These are phyloP conservation scores for Lordiphosa stackelbergi DNA, from an alignment of 1,140 invertebrate species.

Conservation along the genomic window DNA sequence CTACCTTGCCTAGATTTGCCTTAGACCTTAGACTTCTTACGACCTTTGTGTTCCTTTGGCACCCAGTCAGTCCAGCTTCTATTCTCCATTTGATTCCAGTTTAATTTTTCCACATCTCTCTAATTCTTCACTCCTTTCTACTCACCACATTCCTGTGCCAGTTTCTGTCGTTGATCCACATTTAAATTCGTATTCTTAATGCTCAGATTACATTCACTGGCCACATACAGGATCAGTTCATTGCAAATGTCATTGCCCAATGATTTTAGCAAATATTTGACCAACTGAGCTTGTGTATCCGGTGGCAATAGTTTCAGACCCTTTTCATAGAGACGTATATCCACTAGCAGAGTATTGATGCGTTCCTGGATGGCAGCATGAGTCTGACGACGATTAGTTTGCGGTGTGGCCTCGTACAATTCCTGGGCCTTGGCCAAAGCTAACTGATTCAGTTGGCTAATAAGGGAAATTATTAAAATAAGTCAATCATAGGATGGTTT, in stretches of 20 bases:
- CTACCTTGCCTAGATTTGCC: too few species aligned
- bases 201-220: conserved; percentile 82
- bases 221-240: conserved; percentile 85
- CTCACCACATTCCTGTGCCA: conserved; percentile 80
- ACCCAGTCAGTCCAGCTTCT: too few species aligned
- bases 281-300: conserved; percentile 82
- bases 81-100: too few species aligned
- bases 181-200: conserved; percentile 80
- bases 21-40: too few species aligned
- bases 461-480: background rate
- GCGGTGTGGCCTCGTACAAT: conserved; percentile 84
- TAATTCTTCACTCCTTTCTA: too few species aligned
- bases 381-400: conserved; percentile 85
- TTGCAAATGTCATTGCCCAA: conserved; percentile 90
- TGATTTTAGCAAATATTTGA: conserved; percentile 90
- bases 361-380: conserved; percentile 89
- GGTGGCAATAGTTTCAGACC: conserved; percentile 83
- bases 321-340: conserved; percentile 91
- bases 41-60: too few species aligned
- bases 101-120: too few species aligned
- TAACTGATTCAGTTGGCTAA: conserved; percentile 76
- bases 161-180: conserved; percentile 83
- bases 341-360: conserved; percentile 85
- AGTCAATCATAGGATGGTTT: conserved; percentile 7
- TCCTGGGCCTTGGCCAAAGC: conserved; percentile 83